A percentile compares a stretch with the other conserved stretches of the same genome.
Conservation (phyloP, 2,113 vertebrate species). For the Salvelinus alpinus region DNA sequence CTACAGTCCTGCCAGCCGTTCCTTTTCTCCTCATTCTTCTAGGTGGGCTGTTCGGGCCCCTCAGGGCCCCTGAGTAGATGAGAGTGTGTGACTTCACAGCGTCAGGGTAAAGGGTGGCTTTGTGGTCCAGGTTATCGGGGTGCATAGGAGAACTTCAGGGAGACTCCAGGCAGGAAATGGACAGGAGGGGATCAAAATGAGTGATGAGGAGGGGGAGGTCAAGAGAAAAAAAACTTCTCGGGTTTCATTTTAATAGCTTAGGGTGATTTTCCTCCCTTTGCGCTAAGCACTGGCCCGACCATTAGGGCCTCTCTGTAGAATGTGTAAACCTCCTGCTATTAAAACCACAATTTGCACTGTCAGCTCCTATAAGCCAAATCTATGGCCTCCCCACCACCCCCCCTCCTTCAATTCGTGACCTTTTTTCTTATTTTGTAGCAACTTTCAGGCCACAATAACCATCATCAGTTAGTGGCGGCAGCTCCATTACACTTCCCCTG, state of each 20-base stretch:
- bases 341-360: constrained; percentile 89
- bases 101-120: constrained; percentile 50
- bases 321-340: constrained; percentile 85
- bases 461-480: constrained; percentile 91
- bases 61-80: not conserved
- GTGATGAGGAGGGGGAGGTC: constrained; percentile 56
- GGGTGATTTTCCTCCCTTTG: constrained; percentile 71
- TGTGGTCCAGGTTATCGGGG: constrained; percentile 30
- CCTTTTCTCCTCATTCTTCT: not conserved
- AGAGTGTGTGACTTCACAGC: constrained; percentile 29
- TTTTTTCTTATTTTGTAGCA: constrained; percentile 85
- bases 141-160: constrained; percentile 59
- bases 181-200: constrained; percentile 72
- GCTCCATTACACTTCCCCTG: constrained; percentile 94
- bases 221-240: constrained; percentile 55
- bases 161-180: constrained; percentile 67
- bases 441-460: constrained; percentile 95
- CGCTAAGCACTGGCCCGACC: constrained; percentile 69
- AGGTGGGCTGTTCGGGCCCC: constrained; percentile 3
- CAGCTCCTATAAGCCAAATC: constrained; percentile 91
- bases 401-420: constrained; percentile 52
- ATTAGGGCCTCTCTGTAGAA: constrained; percentile 77
- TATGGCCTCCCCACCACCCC: constrained; percentile 77
- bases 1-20: constrained; percentile 23
- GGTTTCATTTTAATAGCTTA: constrained; percentile 73